These are phyloP conservation scores for Pipistrellus pipistrellus DNA, from an alignment of 2,797 vertebrate species.

Conservation along the genomic window DNA sequence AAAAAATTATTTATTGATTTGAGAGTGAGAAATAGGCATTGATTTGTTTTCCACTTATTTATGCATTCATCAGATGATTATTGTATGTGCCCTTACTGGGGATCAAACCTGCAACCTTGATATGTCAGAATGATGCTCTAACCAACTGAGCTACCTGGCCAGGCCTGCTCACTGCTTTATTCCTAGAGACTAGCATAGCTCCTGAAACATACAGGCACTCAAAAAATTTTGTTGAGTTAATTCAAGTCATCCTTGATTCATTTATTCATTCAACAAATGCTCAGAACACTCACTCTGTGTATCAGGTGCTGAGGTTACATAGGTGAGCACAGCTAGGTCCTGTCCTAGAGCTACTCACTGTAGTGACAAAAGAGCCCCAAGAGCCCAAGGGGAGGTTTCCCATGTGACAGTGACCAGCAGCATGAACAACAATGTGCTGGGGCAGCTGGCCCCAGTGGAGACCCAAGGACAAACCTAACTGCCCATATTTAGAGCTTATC, in stretches of 20 bases:
- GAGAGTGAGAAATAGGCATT: not conserved
- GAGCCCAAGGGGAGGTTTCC: not conserved
- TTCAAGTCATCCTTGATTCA: slow-evolving; percentile 2
- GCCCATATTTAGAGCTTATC: not conserved
- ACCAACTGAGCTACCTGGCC: not conserved
- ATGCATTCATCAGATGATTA: not conserved
- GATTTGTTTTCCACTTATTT: not conserved
- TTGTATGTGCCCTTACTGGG: not conserved
- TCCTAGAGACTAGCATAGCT: not conserved
- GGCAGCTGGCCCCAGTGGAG: not conserved
- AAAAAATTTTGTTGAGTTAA: not conserved
- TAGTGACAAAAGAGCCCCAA: not conserved
- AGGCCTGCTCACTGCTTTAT: slow-evolving; percentile 22
- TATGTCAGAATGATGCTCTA: not conserved
- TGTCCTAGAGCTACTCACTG: not conserved
- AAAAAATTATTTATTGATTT: not conserved
- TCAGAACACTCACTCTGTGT: not conserved
- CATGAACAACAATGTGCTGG: not conserved
- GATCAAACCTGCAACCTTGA: not conserved
- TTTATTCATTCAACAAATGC: slow-evolving; percentile 34
- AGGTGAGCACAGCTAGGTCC: not conserved
- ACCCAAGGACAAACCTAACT: not conserved
- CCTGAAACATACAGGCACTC: not conserved
- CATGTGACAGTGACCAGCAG: not conserved
- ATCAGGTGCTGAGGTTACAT: not conserved